Conservation (phyloP, 1,140 invertebrate species). For the Heliconius hermathena region DNA sequence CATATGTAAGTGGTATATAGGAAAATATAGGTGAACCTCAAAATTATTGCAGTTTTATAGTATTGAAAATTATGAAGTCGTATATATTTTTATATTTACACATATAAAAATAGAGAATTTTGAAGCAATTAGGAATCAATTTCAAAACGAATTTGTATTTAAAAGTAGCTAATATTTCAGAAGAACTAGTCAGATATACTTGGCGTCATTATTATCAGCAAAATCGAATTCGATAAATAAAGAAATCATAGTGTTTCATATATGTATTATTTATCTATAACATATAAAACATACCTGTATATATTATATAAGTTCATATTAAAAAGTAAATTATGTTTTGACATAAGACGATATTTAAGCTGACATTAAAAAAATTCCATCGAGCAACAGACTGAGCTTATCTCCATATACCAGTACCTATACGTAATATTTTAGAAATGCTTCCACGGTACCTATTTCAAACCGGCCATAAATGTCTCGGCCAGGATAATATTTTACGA, state of each 20-base stretch:
- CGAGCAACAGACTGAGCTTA: slow-evolving; percentile 22
- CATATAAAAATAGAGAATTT: not conserved
- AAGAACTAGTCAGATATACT: too few relatives aligned
- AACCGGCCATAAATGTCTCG: slow-evolving; percentile 73
- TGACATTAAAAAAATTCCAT: slow-evolving; percentile 17
- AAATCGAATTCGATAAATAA: too few relatives aligned
- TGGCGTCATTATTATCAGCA: too few relatives aligned
- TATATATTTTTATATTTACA: too few relatives aligned
- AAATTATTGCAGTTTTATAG: not conserved
- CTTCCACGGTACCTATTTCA: slow-evolving; percentile 74
- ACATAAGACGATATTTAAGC: not conserved
- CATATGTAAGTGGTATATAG: too few relatives aligned
- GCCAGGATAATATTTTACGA: slow-evolving; percentile 79
- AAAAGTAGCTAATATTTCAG: too few relatives aligned
- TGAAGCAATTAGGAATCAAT: not conserved
- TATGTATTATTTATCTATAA: too few relatives aligned
- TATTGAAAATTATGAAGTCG: too few relatives aligned
- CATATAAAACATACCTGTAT: too few relatives aligned
- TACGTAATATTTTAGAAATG: slow-evolving; percentile 60
- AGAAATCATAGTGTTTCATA: too few relatives aligned
- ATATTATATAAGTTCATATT: not conserved
- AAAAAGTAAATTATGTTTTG: not conserved
- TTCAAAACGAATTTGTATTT: not conserved
- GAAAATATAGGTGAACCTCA: not conserved
- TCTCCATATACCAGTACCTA: slow-evolving; percentile 35